Percentiles rank a stretch among this genome's conserved stretches.
phyloP scores from a whole-genome alignment of 2,888 invertebrate species.

The Heliconius aoede region DNA sequence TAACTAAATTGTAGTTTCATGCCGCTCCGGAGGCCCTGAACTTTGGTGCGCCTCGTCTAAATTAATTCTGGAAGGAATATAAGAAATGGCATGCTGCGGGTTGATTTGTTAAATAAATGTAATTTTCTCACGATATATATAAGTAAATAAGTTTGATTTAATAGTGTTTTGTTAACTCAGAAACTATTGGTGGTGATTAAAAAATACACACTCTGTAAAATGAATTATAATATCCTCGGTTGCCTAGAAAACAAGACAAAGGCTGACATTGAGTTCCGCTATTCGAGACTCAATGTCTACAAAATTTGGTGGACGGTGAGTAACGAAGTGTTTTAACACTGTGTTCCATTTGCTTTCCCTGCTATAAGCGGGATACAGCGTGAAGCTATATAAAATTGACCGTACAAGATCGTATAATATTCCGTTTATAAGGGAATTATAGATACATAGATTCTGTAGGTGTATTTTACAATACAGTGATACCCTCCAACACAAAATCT shows the following conservation, averaged over 20 bases:
- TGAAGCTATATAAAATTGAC: background rate
- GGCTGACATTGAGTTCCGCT: no score
- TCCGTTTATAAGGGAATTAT: background rate
- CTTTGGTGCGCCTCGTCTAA: slow-evolving; percentile 45
- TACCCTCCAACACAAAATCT: background rate
- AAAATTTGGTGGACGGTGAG: background rate
- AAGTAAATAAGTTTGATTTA: background rate
- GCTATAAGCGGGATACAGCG: background rate
- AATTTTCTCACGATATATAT: background rate
- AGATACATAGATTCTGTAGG: background rate
- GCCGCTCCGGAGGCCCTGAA: slow-evolving; percentile 48
- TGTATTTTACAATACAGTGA: background rate
- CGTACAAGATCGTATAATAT: no score
- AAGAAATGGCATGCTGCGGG: slow-evolving; percentile 18
- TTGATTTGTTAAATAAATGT: background rate
- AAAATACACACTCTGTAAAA: no score
- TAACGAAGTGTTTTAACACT: background rate
- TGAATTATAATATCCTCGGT: no score
- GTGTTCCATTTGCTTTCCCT: background rate
- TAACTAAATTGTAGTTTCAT: slow-evolving; percentile 45
- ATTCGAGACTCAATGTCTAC: no score
- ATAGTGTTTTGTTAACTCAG: no score
- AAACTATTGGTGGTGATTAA: no score
- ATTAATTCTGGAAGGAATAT: slow-evolving; percentile 41
- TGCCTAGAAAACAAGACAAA: no score